These are phyloP conservation scores for Colostygia pectinataria DNA, from an alignment of 2,888 invertebrate species.

Conservation along the genomic window DNA sequence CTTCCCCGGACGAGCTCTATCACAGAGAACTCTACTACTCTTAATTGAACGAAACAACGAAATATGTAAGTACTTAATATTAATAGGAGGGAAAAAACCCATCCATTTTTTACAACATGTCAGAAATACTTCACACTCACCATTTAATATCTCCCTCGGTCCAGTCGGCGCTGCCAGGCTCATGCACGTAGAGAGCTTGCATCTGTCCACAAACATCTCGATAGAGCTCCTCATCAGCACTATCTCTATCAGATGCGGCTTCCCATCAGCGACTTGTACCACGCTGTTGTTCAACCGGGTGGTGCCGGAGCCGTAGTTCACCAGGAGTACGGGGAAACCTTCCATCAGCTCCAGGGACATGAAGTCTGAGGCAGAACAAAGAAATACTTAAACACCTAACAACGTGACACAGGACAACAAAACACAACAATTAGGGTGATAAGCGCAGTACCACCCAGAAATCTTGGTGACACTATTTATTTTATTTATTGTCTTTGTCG, in stretches of 20 bases:
- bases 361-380: slow-evolving; percentile 87
- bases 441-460: too few relatives aligned
- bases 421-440: too few relatives aligned
- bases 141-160: slow-evolving; percentile 88
- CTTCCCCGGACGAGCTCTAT: too few relatives aligned
- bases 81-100: too few relatives aligned
- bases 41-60: too few relatives aligned
- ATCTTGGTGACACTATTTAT: too few relatives aligned
- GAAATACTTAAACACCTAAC: too few relatives aligned
- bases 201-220: slow-evolving; percentile 91
- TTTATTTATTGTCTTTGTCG: too few relatives aligned
- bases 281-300: slow-evolving; percentile 86
- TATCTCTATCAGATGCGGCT: slow-evolving; percentile 94
- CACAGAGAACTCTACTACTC: too few relatives aligned
- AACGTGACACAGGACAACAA: too few relatives aligned
- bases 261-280: slow-evolving; percentile 90
- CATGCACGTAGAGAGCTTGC: slow-evolving; percentile 87
- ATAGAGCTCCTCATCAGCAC: slow-evolving; percentile 85
- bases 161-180: slow-evolving; percentile 87
- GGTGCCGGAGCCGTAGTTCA: slow-evolving; percentile 95
- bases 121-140: slow-evolving; percentile 45
- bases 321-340: slow-evolving; percentile 91
- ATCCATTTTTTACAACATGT: too few relatives aligned
- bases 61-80: too few relatives aligned
- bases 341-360: slow-evolving; percentile 93